Evolutionary conservation across 2,113 vertebrate species (phyloP).

Genomic region (Sula dactylatra): DNA sequence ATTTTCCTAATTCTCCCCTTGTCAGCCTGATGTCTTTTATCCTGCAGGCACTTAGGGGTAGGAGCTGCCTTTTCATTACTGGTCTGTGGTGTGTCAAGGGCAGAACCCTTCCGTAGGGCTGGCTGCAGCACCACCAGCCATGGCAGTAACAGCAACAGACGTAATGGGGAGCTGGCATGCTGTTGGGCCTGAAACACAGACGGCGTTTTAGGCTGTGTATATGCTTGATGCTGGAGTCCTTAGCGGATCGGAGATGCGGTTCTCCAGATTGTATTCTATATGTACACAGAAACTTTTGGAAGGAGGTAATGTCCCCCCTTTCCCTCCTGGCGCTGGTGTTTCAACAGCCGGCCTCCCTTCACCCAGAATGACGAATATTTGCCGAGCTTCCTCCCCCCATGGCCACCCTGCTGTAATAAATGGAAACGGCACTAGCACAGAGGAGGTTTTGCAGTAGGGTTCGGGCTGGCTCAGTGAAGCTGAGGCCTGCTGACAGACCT

Average conservation of each 20-base stretch:
- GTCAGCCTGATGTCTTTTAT: background rate
- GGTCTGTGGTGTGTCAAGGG: background rate
- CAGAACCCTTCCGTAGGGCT: rapidly evolving
- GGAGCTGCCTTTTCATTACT: background rate
- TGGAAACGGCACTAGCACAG: background rate
- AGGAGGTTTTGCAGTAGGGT: background rate
- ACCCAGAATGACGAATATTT: background rate
- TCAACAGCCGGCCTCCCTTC: background rate
- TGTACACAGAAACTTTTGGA: background rate
- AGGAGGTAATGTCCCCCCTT: background rate
- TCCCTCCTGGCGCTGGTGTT: background rate
- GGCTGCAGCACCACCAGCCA: background rate
- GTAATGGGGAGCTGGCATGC: rapidly evolving
- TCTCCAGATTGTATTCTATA: background rate
- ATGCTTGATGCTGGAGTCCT: background rate
- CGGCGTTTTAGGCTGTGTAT: background rate
- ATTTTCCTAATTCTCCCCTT: background rate
- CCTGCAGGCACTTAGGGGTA: background rate
- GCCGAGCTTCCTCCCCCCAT: background rate
- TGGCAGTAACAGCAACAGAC: rapidly evolving
- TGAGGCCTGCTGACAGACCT: background rate
- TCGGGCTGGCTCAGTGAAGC: background rate
- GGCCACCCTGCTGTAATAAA: rapidly evolving
- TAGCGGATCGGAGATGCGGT: background rate
- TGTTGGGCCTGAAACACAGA: no score